Conservation (phyloP, 2,797 vertebrate genomes). For the Limosa lapponica region DNA sequence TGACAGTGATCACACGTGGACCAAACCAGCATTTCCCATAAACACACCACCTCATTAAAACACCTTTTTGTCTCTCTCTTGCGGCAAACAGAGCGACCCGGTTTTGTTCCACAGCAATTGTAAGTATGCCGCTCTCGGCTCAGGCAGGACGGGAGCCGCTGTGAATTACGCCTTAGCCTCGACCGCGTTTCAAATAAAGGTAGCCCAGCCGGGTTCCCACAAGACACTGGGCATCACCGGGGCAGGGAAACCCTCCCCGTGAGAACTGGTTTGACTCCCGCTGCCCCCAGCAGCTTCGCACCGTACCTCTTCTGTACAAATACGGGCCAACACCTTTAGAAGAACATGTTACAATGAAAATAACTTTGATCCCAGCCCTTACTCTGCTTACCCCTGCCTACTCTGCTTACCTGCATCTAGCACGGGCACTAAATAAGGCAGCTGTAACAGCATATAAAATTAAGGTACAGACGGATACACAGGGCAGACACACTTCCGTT, state of each 20-base stretch:
- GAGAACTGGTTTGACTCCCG: background rate
- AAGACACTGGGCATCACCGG: rapidly evolving
- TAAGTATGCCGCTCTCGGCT: rapidly evolving
- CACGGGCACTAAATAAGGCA: background rate
- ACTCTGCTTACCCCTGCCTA: background rate
- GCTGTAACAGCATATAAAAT: background rate
- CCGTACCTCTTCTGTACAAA: rapidly evolving
- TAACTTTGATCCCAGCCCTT: background rate
- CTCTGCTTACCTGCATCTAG: background rate
- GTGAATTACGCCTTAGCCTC: background rate
- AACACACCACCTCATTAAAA: background rate
- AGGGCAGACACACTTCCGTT: background rate
- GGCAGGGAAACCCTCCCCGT: background rate
- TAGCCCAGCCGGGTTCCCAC: rapidly evolving
- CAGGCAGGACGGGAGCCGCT: background rate
- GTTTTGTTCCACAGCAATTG: background rate
- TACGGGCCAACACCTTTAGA: background rate
- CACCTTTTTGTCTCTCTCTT: background rate
- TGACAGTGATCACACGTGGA: rapidly evolving
- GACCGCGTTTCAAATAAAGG: rapidly evolving
- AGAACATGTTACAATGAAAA: background rate
- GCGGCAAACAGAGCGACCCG: rapidly evolving
- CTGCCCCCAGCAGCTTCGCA: rapidly evolving
- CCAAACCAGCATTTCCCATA: background rate
- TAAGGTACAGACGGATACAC: rapidly evolving